Base-by-base conservation (phyloP, 35 echinoderm and acorn worm genomes). In the Eucidaris tribuloides region DNA sequence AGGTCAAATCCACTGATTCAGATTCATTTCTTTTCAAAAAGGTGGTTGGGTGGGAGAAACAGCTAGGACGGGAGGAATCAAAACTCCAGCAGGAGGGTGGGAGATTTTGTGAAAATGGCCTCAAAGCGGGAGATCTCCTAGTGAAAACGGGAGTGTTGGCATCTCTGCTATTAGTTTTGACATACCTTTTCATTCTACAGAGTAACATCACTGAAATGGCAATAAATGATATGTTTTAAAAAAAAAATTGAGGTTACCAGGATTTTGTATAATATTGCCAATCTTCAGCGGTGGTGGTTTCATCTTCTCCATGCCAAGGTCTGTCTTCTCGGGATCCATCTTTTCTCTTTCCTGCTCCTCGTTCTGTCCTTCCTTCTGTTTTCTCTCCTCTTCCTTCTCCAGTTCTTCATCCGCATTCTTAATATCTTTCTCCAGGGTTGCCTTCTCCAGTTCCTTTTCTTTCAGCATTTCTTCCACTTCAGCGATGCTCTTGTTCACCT, bases 251-350 rank as follows among this genome's bases (percentile, higher is more conserved):
- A 43, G 7, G 44, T 80, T 58, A 81, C 78, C 18, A 32, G 55
- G 78, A 81, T 58, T 42, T 46, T 77, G 52, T 25, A 57, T 52
- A 29, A 41, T 29, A 29, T 41, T 48, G 38, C 68, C 68, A 43
- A 24, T 27, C 37, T 74, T 74, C 40, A 72, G 11, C 66, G 22
- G 33, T 40, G 66, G 20, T 72, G 66, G 66, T 25, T 41, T 44
- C 30, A 36, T 71, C 68, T 74, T 74, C 68, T 72, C 66, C 36
- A 25, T n/a, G n/a, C n/a, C n/a, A n/a, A n/a, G n/a, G n/a, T 78
- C 84, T 42, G 68, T 46, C 46, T 44, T 36, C 46, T 46, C 24
- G 6, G 45, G 43, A 19, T 66, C 22, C 20, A 5, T 63, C 38
- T 71, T 42, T 9, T 1, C 36, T 22, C 27, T 60, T 38, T 38